These are phyloP conservation scores for Heterocephalus glaber DNA, from an alignment of 2,113 vertebrate genomes.

Conservation along the genomic window DNA sequence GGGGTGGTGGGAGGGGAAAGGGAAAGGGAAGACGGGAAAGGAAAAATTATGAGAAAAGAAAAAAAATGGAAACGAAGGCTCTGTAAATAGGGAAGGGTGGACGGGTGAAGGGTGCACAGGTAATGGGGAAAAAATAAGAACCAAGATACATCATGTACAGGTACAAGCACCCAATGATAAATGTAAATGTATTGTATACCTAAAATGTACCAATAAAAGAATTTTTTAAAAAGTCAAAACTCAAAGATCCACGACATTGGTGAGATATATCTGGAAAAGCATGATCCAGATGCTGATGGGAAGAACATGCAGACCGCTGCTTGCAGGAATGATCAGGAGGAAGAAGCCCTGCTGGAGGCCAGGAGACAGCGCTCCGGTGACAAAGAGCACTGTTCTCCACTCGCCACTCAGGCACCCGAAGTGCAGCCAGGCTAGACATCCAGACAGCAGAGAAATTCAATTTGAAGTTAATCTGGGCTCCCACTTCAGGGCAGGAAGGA, in stretches of 20 bases:
- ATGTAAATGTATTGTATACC: no score
- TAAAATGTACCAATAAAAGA: no score
- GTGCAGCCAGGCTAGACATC: accelerated
- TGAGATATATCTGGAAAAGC: accelerated
- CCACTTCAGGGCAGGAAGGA: not conserved
- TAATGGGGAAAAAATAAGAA: no score
- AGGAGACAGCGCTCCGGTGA: not conserved
- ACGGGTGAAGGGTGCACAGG: no score
- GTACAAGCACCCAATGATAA: no score
- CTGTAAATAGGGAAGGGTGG: no score
- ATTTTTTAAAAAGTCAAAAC: accelerated
- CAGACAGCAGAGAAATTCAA: not conserved
- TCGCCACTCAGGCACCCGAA: accelerated
- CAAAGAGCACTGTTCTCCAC: not conserved
- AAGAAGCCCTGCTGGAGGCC: not conserved
- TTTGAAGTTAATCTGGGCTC: not conserved
- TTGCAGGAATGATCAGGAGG: not conserved
- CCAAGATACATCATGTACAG: no score
- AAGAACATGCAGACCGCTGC: not conserved
- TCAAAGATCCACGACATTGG: accelerated
- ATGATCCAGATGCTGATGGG: not conserved
- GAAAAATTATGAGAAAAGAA: no score
- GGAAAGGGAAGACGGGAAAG: no score
- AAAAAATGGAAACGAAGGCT: no score
- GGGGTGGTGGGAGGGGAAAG: no score